phyloP scores from a whole-genome alignment of 2,113 vertebrate species.

The Colossoma macropomum region DNA sequence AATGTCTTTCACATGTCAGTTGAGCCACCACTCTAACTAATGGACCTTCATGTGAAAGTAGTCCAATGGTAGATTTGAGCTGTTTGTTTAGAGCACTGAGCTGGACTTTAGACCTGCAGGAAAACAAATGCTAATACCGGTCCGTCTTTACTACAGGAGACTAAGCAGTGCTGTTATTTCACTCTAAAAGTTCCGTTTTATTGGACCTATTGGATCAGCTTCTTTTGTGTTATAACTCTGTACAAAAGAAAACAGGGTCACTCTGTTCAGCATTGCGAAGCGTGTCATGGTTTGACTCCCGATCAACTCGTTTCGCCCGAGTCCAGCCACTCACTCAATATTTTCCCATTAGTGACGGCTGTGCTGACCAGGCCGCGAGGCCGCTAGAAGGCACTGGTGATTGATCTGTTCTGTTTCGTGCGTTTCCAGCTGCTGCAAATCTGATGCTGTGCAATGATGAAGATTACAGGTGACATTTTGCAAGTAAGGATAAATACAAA shows the following conservation, averaged over 20 bases:
- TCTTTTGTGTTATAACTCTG: not conserved
- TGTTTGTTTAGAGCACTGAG: constrained; percentile 31
- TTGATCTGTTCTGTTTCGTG: constrained; percentile 44
- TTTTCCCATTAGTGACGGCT: constrained; percentile 24
- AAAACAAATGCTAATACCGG: not conserved
- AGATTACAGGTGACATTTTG: not conserved
- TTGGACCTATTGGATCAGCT: too few species aligned
- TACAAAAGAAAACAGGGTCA: not conserved
- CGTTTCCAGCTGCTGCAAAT: not conserved
- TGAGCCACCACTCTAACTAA: not conserved
- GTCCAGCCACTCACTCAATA: constrained; percentile 4
- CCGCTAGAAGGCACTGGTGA: constrained; percentile 22
- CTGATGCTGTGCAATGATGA: not conserved
- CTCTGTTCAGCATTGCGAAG: not conserved
- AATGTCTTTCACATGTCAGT: not conserved
- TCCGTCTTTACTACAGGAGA: too few species aligned
- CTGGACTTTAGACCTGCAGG: constrained; percentile 46
- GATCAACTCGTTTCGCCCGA: not conserved
- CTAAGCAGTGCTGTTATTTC: not conserved
- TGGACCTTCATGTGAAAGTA: not conserved
- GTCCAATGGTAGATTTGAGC: constrained; percentile 7
- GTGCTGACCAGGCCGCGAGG: constrained; percentile 15
- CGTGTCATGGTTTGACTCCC: not conserved
- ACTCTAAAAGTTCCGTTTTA: too few species aligned
- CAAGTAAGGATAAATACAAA: not conserved